Conservation (phyloP, 2,797 vertebrate genomes). For the Buceros bicornis region DNA sequence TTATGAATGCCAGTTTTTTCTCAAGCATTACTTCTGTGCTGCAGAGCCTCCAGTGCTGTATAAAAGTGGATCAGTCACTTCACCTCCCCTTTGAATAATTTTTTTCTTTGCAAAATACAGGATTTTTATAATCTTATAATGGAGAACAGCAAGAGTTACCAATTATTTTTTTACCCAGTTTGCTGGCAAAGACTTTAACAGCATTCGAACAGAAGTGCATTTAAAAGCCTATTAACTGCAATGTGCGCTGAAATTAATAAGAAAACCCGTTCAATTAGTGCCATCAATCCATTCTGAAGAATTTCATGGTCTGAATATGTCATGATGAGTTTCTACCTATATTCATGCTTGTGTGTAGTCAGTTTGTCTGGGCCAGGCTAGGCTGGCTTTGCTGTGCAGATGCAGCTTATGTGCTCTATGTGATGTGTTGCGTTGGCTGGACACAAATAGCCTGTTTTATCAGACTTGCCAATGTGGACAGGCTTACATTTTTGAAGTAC, state of each 20-base stretch:
- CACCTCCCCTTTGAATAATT: not conserved
- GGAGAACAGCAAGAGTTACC: not conserved
- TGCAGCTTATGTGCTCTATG: not conserved
- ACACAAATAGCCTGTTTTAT: not conserved
- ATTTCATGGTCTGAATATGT: not conserved
- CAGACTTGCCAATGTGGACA: not conserved
- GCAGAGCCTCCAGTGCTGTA: not conserved
- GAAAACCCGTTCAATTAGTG: not conserved
- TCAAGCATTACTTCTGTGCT: not conserved
- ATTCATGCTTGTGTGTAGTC: fast-evolving
- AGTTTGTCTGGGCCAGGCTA: fast-evolving
- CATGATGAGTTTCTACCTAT: not conserved
- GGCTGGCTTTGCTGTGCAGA: not conserved
- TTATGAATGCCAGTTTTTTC: not conserved
- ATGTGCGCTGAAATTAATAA: not conserved
- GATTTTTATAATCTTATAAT: not conserved
- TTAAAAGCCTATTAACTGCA: not conserved
- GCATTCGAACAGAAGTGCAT: not conserved
- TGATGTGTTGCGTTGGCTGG: not conserved
- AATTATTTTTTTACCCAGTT: not conserved
- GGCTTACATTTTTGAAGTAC: not conserved
- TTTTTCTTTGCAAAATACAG: not conserved
- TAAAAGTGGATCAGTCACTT: not conserved
- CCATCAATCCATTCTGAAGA: not conserved
- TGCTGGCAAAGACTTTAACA: not conserved